These are phyloP conservation scores for Ursus arctos DNA, from an alignment of 2,113 vertebrate genomes.

Conservation along the genomic window DNA sequence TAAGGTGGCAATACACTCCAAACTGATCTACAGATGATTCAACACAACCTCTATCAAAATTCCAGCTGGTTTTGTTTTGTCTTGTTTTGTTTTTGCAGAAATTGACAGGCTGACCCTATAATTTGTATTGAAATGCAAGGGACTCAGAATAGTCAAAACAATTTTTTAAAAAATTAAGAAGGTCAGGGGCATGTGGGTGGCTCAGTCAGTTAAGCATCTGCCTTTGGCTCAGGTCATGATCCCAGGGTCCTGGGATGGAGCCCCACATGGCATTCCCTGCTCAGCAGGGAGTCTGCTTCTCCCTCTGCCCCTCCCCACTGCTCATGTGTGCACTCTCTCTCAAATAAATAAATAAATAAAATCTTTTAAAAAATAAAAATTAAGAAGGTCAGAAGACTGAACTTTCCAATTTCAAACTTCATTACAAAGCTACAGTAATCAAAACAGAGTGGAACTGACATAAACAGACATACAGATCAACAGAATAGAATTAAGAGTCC, in stretches of 20 bases:
- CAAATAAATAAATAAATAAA: neutral
- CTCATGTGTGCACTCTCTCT: neutral
- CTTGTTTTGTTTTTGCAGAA: neutral
- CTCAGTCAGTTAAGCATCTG: neutral
- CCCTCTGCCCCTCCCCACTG: neutral
- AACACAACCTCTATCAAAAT: neutral
- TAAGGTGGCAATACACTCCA: neutral
- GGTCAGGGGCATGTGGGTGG: neutral
- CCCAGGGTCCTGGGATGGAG: neutral
- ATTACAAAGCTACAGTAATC: slow-evolving; percentile 10
- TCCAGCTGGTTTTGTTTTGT: neutral
- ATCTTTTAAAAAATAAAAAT: neutral
- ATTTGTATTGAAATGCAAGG: neutral
- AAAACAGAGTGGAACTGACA: neutral
- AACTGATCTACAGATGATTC: neutral
- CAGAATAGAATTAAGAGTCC: slow-evolving; percentile 27
- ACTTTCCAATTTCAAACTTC: slow-evolving; percentile 16
- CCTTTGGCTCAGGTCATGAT: neutral
- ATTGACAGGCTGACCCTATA: neutral
- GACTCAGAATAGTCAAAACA: neutral
- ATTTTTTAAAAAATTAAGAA: neutral
- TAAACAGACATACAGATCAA: slow-evolving; percentile 12
- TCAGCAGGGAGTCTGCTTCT: neutral
- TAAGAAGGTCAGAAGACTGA: neutral
- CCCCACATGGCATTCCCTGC: neutral